Evolutionary conservation across 92 coral and sea anemone genomes (phyloP), one percentile per base, ranked within the genome.

Genomic region (Epizoanthus ramosus): DNA sequence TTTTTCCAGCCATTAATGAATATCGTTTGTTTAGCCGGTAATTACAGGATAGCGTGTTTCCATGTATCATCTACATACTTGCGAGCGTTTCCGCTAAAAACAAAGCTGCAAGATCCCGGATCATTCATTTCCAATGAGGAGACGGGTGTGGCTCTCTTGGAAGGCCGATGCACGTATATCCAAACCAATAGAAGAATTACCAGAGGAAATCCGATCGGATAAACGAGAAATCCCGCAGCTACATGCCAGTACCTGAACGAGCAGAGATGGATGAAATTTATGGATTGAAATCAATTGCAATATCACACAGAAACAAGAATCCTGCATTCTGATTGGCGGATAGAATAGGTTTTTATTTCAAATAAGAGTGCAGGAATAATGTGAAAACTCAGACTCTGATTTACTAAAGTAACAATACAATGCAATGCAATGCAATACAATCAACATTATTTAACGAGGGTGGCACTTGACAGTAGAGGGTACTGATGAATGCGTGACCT

Each of bases 201-300:
- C 71, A 88, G 63, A 76, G 88, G 91, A 71, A 88, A 76, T 70
- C 91, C 91, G 58, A 88, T 79, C 3, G 91, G 91, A 66, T 88
- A 88, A 24, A 77, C 63, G 17, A 88, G 80, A 23, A 83, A 84
- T 6, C 77, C 88, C 5, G 82, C 79, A 37, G 88, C 88, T 17
- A 68, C 74, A 18, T 68, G 82, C 74, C 88, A 88, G 85, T 88
- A 88, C 47, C 80, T 69, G 56, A 15, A 23, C 14, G 0, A 74
- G 4, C 58, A 57, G 54, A 9, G 54, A 50, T 50, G 15, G 14
- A 19, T 25, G 16, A 4, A 22, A 33, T 6, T 63, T 19, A 68
- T 3, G 17, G 6, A 43, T 3, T 41, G 18, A 25, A 28, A 71
- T 8, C 14, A 71, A n/a, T 8, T 71, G 57, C 1, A 21, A 12